A percentile compares a stretch with the other conserved stretches of the same genome.
Conservation (phyloP, 1,140 invertebrate genomes). For the Danaus melanippus region DNA sequence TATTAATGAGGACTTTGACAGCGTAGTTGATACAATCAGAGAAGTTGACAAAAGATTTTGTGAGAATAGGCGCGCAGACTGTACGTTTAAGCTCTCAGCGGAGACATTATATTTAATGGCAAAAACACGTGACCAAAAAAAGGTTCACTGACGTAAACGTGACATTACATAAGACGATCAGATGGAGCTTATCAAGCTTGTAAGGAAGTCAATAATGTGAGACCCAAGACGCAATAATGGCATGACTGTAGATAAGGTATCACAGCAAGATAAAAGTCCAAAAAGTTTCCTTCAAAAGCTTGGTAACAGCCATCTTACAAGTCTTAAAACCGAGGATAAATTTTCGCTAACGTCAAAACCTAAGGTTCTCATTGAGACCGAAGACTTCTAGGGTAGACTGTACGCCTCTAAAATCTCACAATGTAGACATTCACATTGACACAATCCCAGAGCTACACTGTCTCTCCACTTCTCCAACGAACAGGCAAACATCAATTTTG, state of each 20-base stretch:
- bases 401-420: neutral
- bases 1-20: neutral
- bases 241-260: neutral
- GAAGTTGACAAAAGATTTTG: no score
- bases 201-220: neutral
- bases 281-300: neutral
- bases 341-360: neutral
- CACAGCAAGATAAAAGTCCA: neutral
- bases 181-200: neutral
- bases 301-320: neutral
- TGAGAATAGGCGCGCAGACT: no score
- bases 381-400: neutral
- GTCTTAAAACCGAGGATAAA: neutral
- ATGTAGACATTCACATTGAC: neutral
- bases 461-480: neutral
- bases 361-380: neutral
- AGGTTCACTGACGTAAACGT: no score
- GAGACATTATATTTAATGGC: conserved; percentile 1
- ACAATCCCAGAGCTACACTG: neutral
- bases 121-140: neutral
- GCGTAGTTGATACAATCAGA: no score
- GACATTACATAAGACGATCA: neutral
- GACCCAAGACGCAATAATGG: neutral
- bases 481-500: neutral
- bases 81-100: no score